A percentile compares a stretch with the other conserved stretches of the same genome.
Conservation (phyloP, 2,888 invertebrate genomes). For the Cheilosia soror region DNA sequence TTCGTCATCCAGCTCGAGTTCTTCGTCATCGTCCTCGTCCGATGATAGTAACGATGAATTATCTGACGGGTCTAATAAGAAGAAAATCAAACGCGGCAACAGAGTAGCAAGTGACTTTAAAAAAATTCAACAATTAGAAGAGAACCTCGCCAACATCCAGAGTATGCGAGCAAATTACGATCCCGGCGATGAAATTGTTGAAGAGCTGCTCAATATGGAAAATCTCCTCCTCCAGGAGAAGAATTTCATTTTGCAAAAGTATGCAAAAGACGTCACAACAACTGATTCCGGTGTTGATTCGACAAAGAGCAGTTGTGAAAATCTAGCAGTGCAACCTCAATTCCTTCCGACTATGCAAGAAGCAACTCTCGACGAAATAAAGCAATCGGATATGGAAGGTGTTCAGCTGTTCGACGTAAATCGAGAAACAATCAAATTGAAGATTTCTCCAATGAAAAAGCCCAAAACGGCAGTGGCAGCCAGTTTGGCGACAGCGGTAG, state of each 20-base stretch:
- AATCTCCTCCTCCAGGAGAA: slow-evolving; percentile 81
- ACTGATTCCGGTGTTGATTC: slow-evolving; percentile 67
- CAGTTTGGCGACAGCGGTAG: slow-evolving; percentile 65
- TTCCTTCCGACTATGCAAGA: slow-evolving; percentile 57
- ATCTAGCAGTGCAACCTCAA: slow-evolving; percentile 47
- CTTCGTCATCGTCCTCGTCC: slow-evolving; percentile 73
- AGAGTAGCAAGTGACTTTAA: slow-evolving; percentile 80
- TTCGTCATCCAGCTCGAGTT: slow-evolving; percentile 77
- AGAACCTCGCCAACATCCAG: slow-evolving; percentile 81
- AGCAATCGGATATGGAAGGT: slow-evolving; percentile 66
- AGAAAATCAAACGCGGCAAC: slow-evolving; percentile 61
- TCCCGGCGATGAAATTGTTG: slow-evolving; percentile 81
- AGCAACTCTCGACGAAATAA: slow-evolving; percentile 25
- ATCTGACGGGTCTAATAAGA: slow-evolving; percentile 40
- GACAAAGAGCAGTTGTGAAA: slow-evolving; percentile 65
- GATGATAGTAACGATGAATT: slow-evolving; percentile 59
- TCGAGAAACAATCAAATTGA: slow-evolving; percentile 82
- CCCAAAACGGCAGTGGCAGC: slow-evolving; percentile 79
- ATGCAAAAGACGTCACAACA: slow-evolving; percentile 77
- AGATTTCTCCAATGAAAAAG: slow-evolving; percentile 81
- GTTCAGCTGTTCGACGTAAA: slow-evolving; percentile 82
- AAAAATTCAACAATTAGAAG: slow-evolving; percentile 81
- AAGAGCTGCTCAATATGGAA: slow-evolving; percentile 82
- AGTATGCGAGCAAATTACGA: slow-evolving; percentile 82
- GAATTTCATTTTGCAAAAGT: slow-evolving; percentile 81